phyloP scores from a whole-genome alignment of 2,113 vertebrate genomes.

The Mastomys coucha region DNA sequence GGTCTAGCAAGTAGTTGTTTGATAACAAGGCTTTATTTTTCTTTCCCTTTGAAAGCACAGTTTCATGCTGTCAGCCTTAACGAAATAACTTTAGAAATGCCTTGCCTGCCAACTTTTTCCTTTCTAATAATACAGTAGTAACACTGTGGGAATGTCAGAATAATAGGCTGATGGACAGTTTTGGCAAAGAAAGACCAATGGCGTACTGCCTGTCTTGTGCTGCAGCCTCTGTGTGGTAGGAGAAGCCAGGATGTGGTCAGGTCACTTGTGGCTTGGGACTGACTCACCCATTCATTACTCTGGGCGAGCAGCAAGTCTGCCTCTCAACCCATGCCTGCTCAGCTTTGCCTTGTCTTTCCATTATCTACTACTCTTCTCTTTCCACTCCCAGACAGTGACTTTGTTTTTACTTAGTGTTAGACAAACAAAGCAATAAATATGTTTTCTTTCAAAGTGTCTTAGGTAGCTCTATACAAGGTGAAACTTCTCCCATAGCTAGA shows the following conservation, averaged over 20 bases:
- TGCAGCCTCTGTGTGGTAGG: not conserved
- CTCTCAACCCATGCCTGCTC: not conserved
- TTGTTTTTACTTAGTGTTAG: slow-evolving; percentile 46
- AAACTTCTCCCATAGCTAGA: not conserved
- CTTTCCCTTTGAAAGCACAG: slow-evolving; percentile 54
- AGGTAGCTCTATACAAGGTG: not conserved
- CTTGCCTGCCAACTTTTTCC: slow-evolving; percentile 64
- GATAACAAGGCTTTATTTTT: slow-evolving; percentile 63
- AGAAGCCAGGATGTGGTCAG: slow-evolving; percentile 41
- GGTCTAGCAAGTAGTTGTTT: slow-evolving; percentile 48
- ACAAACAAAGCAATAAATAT: not conserved
- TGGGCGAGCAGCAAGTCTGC: not conserved
- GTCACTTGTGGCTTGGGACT: not conserved
- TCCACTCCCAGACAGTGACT: not conserved
- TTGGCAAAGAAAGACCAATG: slow-evolving; percentile 49
- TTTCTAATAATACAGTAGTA: slow-evolving; percentile 61
- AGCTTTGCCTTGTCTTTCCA: not conserved
- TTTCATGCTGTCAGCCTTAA: slow-evolving; percentile 79
- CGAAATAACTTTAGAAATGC: slow-evolving; percentile 65
- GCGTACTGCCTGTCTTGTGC: slow-evolving; percentile 18
- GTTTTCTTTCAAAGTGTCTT: not conserved
- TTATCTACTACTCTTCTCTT: not conserved
- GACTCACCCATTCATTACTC: slow-evolving; percentile 50
- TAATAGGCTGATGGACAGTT: slow-evolving; percentile 41
- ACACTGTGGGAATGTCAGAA: slow-evolving; percentile 74